Base-by-base conservation (phyloP, 53 echinoderm and acorn worm species). In the Astropecten irregularis region DNA sequence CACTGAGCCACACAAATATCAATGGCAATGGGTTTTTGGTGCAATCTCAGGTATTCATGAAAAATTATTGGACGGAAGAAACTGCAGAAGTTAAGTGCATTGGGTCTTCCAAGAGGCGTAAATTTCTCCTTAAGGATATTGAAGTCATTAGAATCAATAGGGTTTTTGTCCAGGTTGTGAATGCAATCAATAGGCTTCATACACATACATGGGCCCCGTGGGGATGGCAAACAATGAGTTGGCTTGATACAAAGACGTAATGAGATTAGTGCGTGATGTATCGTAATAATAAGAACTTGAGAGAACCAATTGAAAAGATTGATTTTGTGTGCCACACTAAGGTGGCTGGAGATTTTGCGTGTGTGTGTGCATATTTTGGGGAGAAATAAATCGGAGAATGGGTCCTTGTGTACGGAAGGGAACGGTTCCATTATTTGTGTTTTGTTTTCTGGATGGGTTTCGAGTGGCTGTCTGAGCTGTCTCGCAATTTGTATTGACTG, bases 201-300 rank as follows among this genome's bases (percentile, higher is more conserved):
- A 23, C 35, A 52, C 32, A 26, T 21, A 56, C 74, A 20, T 33
- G 48, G 52, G 25, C 57, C 57, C 74, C 38, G 37, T 23, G 57
- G 74, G 57, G 56, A 13, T 57, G 33, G 33, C 38, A 20, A 34
- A 57, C 56, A 40, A 40, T 22, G 74, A 6, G 38, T 15, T 36
- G 10, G 56, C 50, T 50, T 53, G 19, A 57, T 74, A 54, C 74
- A 74, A 74, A 74, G 29, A 26, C 26, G 16, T 74, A 57, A 74
- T 74, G 54, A 50, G 74, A 74, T 74, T 74, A 74, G 18, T 1
- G 18, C 27, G 15, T 74, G 74, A 56, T 36, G 35, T 37, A 64
- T 64, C 35, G 20, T 3, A 37, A 37, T 32, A 73, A 73, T 50
- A 74, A 55, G 57, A 50, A 56, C 57, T 74, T 19, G 15, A 35